Evolutionary conservation across 2,888 invertebrate species (phyloP).

Genomic region (Melikaiella ostensackeni): DNA sequence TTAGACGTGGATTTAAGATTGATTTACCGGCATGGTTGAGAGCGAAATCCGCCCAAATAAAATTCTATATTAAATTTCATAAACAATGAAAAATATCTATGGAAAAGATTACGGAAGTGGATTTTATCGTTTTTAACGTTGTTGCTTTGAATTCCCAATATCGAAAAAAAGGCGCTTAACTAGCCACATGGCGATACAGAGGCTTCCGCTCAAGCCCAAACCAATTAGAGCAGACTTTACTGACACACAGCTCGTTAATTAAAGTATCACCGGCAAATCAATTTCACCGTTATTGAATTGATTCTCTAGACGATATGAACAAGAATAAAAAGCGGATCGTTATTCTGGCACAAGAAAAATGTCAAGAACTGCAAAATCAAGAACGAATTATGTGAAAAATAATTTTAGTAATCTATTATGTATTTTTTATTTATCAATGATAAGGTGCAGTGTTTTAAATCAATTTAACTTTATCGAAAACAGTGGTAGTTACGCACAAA

Average conservation of each 20-base stretch:
- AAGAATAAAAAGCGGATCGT: slow-evolving; percentile 16
- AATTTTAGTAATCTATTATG: no score
- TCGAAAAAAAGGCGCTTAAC: slow-evolving; percentile 25
- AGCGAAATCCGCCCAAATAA: neutral
- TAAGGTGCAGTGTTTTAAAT: no score
- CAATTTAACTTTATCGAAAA: no score
- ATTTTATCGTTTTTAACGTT: slow-evolving; percentile 36
- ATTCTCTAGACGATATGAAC: slow-evolving; percentile 21
- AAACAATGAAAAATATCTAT: slow-evolving; percentile 8
- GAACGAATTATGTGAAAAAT: neutral
- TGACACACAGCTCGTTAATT: slow-evolving; percentile 33
- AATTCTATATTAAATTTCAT: neutral
- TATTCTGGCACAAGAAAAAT: neutral
- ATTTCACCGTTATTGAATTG: slow-evolving; percentile 34
- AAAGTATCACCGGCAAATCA: slow-evolving; percentile 37
- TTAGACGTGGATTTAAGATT: neutral
- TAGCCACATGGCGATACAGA: slow-evolving; percentile 35
- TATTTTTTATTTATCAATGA: no score
- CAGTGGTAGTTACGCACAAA: no score
- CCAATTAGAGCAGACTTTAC: slow-evolving; percentile 39
- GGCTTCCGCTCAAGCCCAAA: slow-evolving; percentile 26
- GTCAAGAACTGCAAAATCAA: neutral
- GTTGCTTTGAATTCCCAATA: slow-evolving; percentile 32
- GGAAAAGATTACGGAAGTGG: slow-evolving; percentile 20
- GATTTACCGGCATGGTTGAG: neutral